A percentile compares a stretch with the other conserved stretches of the same genome.
Evolutionary conservation across 2,888 invertebrate genomes (phyloP).

Genomic region (Euproctis similis): DNA sequence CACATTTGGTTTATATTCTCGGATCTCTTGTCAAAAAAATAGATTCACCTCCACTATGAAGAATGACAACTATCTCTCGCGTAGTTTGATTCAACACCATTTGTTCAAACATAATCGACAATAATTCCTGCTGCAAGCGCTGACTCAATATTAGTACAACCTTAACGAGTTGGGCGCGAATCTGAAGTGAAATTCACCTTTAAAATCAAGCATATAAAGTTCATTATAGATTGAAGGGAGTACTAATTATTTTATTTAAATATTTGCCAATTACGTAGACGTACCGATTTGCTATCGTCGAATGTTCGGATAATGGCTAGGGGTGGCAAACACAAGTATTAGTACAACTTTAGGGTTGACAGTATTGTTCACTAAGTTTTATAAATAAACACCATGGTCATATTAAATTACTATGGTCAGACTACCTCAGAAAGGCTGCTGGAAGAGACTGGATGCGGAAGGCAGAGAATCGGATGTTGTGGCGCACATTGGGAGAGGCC

Average conservation of each 20-base stretch:
- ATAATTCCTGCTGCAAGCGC: conserved; percentile 49
- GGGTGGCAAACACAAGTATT: conserved; percentile 11
- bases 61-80: conserved; percentile 14
- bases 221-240: conserved; percentile 3
- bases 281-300: conserved; percentile 25
- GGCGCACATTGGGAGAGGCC: too few species aligned
- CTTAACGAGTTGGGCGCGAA: conserved; percentile 48
- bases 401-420: too few species aligned
- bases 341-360: conserved; percentile 3
- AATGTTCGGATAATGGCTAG: conserved; percentile 14
- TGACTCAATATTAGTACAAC: conserved; percentile 52
- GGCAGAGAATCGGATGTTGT: too few species aligned
- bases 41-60: too few species aligned
- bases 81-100: conserved; percentile 31
- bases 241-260: conserved; percentile 38
- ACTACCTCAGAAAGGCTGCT: too few species aligned
- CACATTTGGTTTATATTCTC: neutral
- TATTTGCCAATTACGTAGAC: conserved; percentile 35
- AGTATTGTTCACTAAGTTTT: neutral
- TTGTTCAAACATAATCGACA: conserved; percentile 54
- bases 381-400: too few species aligned
- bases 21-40: neutral
- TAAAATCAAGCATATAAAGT: conserved; percentile 7
- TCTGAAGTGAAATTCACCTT: conserved; percentile 14
- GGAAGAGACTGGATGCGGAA: too few species aligned